Evolutionary conservation across 2,113 vertebrate species (phyloP), one percentile per base, ranked within the genome.

Genomic region (Pelvicachromis taeniatus): DNA sequence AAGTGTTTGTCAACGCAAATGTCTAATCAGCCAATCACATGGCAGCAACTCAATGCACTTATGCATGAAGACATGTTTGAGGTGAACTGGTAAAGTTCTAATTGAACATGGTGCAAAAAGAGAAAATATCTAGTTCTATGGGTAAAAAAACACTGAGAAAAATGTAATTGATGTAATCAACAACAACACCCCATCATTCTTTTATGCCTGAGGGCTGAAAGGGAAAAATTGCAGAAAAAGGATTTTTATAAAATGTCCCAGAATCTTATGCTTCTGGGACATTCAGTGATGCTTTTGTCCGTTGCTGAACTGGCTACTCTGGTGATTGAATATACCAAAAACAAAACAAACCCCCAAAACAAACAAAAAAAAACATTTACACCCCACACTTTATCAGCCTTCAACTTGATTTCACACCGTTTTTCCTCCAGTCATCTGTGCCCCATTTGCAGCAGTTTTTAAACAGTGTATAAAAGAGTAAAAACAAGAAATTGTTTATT

Each of bases 331-430:
- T 61, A 31, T 58, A 17, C 13, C 55, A 58, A 59, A 29, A 17
- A 26, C 26, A 26, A 3, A 26, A 26, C 26, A 26, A 0, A 0
- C 3, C 26, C 2, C 8, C 26, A 17, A 35, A 3, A 35, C 8
- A 9, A 1, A 9, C 9, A 38, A 7, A 38, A 10, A 42, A 19
- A 19, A 4, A 14, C 7, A 14, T 40, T 42, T 1, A 68, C 14
- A 29, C 4, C 26, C 23, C 23, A 19, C 17, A 73, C 42, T 48
- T 70, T 26, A 70, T 73, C 14, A 29, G 40, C 40, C 40, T 75
- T 50, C 42, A 73, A 29, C 42, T 31, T 0, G 1, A 45, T 8
- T 73, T 31, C 16, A 31, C 68, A 48, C 9, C 2, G 50, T 31
- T 50, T 73, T 50, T 17, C 14, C 16, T 50, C 16, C 4, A 19